phyloP scores from a whole-genome alignment of 2,113 vertebrate species.

The Nesoenas mayeri region DNA sequence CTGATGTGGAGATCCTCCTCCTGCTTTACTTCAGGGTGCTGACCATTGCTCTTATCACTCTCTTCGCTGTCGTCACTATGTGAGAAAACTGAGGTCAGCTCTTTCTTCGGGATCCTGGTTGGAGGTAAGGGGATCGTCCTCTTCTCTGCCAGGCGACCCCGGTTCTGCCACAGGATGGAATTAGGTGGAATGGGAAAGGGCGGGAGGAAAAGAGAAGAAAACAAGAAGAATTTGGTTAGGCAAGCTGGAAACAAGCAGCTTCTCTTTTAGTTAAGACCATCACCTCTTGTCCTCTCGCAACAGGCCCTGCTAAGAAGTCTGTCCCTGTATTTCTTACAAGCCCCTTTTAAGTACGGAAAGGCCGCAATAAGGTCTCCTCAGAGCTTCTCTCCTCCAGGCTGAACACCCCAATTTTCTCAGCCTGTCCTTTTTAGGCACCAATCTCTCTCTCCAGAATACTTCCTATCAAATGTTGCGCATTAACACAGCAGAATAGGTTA shows the following conservation, averaged over 20 bases:
- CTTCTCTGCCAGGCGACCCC: slow-evolving; percentile 96
- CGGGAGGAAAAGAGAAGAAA: not conserved
- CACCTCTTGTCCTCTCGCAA: too few relatives aligned
- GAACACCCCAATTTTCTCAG: too few relatives aligned
- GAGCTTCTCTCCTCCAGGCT: too few relatives aligned
- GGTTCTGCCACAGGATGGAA: slow-evolving; percentile 79
- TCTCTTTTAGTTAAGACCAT: not conserved
- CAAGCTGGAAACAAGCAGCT: not conserved
- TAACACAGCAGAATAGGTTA: not conserved
- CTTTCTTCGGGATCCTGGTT: slow-evolving; percentile 88
- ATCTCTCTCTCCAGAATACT: accelerated
- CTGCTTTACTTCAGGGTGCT: slow-evolving; percentile 87
- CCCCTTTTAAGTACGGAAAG: too few relatives aligned
- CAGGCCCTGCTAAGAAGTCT: too few relatives aligned
- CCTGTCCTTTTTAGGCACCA: not conserved
- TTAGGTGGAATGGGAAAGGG: not conserved
- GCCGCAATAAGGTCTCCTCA: too few relatives aligned
- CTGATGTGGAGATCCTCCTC: slow-evolving; percentile 89
- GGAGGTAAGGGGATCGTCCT: slow-evolving; percentile 90
- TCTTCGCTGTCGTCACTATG: slow-evolving; percentile 90
- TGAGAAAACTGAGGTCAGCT: slow-evolving; percentile 83
- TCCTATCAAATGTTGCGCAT: accelerated
- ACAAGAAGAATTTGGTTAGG: not conserved
- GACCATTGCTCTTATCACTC: slow-evolving; percentile 84
- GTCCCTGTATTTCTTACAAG: too few relatives aligned